These are phyloP conservation scores for Elysia crispata DNA, from an alignment of 2,888 invertebrate species.

Conservation along the genomic window DNA sequence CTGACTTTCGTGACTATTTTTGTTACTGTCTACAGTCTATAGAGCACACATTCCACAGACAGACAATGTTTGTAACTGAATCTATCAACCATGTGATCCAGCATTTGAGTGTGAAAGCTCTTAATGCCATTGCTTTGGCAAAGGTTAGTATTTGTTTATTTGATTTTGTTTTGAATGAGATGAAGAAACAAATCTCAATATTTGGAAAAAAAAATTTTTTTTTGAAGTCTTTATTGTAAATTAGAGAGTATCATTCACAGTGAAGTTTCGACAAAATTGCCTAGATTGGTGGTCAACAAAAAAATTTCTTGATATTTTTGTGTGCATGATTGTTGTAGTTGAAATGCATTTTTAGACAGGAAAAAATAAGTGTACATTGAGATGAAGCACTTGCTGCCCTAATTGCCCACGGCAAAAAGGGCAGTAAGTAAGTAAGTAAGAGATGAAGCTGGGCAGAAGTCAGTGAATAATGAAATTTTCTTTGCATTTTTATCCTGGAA, in stretches of 20 bases:
- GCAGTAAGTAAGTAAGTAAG: too few relatives aligned
- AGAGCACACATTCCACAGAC: conserved; percentile 84
- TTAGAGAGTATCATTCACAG: too few relatives aligned
- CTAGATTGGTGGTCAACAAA: neutral
- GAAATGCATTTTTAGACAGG: too few relatives aligned
- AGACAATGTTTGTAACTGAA: conserved; percentile 85
- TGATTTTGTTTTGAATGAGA: neutral
- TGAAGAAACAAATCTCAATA: neutral
- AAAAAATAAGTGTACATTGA: too few relatives aligned
- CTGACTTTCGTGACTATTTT: neutral
- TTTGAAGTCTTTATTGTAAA: too few relatives aligned
- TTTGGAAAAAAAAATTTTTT: too few relatives aligned
- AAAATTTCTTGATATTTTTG: neutral
- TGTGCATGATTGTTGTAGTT: too few relatives aligned
- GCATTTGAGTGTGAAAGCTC: conserved; percentile 86
- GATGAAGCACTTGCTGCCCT: too few relatives aligned
- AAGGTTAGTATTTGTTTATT: conserved; percentile 79
- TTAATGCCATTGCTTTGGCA: conserved; percentile 83
- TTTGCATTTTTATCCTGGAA: too few relatives aligned
- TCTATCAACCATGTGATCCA: conserved; percentile 88
- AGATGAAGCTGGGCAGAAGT: neutral
- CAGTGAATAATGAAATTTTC: too few relatives aligned
- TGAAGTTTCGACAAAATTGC: too few relatives aligned
- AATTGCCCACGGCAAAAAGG: too few relatives aligned
- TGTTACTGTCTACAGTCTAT: conserved; percentile 79